A percentile compares a stretch with the other conserved stretches of the same genome.
These are phyloP conservation scores for Cephus pygmeus DNA, from an alignment of 2,888 invertebrate genomes.

Conservation along the genomic window DNA sequence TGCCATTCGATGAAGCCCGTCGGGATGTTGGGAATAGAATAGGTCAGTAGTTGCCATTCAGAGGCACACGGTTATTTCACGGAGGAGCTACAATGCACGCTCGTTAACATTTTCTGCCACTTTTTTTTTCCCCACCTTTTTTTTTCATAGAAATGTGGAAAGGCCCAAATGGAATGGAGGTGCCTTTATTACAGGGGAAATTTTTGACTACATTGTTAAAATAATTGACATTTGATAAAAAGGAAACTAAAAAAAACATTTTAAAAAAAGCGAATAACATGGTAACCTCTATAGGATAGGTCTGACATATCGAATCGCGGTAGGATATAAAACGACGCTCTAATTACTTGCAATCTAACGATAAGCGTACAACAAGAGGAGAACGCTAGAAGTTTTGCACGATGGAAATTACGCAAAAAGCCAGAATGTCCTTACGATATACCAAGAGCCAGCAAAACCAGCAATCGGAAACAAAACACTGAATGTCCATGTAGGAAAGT, in stretches of 20 bases:
- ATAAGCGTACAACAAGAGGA: background rate
- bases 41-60: constrained; percentile 14
- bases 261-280: background rate
- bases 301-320: background rate
- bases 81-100: constrained; percentile 7
- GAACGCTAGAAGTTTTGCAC: background rate
- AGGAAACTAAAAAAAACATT: background rate
- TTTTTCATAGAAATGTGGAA: background rate
- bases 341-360: background rate
- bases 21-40: constrained; percentile 4
- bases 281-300: background rate
- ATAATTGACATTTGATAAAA: background rate
- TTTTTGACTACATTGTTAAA: background rate
- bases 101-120: constrained; percentile 16
- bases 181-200: background rate
- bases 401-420: background rate
- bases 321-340: background rate
- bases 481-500: constrained; percentile 9
- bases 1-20: constrained; percentile 11
- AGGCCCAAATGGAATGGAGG: background rate
- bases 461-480: constrained; percentile 17
- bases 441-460: constrained; percentile 9
- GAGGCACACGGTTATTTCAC: background rate
- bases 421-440: background rate
- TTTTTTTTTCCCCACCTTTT: background rate